These are phyloP conservation scores for Diorhabda elongata DNA, from an alignment of 1,140 invertebrate genomes.

Conservation along the genomic window DNA sequence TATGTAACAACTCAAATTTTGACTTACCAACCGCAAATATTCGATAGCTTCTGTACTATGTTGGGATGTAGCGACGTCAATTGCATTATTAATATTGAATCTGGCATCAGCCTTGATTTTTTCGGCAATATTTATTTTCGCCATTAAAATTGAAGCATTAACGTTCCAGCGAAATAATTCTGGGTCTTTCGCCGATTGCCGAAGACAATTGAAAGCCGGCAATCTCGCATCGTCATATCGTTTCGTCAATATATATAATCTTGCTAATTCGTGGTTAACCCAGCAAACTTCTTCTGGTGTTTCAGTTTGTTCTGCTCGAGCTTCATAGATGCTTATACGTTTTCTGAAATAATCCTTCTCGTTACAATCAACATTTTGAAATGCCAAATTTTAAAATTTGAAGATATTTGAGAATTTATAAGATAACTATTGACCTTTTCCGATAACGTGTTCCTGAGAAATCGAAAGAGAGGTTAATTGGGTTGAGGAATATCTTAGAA, in stretches of 20 bases:
- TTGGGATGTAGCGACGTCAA: background rate
- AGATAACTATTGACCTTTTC: too few relatives aligned
- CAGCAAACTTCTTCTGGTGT: constrained; percentile 44
- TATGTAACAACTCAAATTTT: background rate
- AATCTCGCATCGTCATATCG: background rate
- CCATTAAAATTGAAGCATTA: background rate
- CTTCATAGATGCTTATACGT: constrained; percentile 33
- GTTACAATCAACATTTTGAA: too few relatives aligned
- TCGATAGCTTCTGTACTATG: background rate
- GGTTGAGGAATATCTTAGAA: too few relatives aligned
- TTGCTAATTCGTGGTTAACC: constrained; percentile 53
- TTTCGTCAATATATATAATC: constrained; percentile 21
- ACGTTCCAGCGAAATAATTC: background rate
- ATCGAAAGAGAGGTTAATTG: too few relatives aligned
- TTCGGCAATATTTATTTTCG: background rate
- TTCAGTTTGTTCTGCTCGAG: constrained; percentile 34
- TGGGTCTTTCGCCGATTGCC: background rate
- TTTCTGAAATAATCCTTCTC: constrained; percentile 9
- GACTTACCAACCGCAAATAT: background rate
- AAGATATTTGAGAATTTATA: too few relatives aligned
- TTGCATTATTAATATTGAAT: background rate
- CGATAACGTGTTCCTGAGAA: too few relatives aligned
- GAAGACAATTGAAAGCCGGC: background rate
- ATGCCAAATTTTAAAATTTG: too few relatives aligned
- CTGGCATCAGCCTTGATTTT: background rate